A percentile compares a stretch with the other conserved stretches of the same genome.
Conservation (phyloP, 1,140 invertebrate species). For the Nebria ingens region DNA sequence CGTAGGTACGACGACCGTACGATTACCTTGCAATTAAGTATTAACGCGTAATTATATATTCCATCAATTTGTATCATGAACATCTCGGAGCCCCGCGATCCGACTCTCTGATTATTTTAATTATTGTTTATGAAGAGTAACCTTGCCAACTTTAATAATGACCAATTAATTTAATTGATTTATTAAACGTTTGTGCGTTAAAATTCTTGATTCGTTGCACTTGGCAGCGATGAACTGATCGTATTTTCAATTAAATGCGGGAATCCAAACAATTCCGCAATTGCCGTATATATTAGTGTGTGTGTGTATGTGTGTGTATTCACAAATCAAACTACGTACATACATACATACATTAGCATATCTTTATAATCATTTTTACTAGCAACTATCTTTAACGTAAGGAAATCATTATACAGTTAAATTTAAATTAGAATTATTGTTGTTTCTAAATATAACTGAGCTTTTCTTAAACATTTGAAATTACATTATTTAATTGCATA, state of each 20-base stretch:
- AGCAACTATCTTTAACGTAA: too few relatives aligned
- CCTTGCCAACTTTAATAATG: constrained; percentile 27
- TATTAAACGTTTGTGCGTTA: constrained; percentile 18
- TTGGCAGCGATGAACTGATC: background rate
- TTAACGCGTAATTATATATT: constrained; percentile 23
- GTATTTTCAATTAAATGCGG: background rate
- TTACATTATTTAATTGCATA: too few relatives aligned
- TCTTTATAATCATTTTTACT: too few relatives aligned
- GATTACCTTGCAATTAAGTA: constrained; percentile 4
- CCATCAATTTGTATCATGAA: constrained; percentile 22
- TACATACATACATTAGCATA: too few relatives aligned
- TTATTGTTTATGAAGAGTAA: constrained; percentile 29
- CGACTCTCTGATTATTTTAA: constrained; percentile 33
- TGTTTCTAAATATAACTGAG: too few relatives aligned
- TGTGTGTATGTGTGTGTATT: too few relatives aligned
- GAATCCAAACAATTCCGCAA: background rate
- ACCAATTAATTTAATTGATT: constrained; percentile 31
- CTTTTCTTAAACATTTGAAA: too few relatives aligned
- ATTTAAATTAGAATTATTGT: too few relatives aligned
- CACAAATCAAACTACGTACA: too few relatives aligned
- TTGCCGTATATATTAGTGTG: too few relatives aligned
- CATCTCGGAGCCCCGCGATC: constrained; percentile 22
- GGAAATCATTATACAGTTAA: too few relatives aligned
- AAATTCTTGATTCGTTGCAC: constrained; percentile 1
- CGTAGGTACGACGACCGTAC: background rate